Percentiles rank a stretch among this genome's conserved stretches.
Evolutionary conservation across 1,140 invertebrate genomes (phyloP).

Genomic region (Drosophila funebris): DNA sequence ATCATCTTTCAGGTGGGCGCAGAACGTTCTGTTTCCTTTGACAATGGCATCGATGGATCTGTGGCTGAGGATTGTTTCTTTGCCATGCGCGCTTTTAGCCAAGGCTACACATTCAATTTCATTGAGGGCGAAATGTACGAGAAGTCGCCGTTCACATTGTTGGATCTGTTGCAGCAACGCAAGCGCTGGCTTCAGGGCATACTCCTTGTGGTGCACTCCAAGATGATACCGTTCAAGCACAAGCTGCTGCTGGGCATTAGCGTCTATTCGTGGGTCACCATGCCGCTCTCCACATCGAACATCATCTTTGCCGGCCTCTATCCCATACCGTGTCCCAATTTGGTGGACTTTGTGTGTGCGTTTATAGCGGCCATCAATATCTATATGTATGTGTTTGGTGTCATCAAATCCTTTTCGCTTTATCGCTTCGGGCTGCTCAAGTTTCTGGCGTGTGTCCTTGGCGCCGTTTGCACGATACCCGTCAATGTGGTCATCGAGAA

Average conservation of each 20-base stretch:
- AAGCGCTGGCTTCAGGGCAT: conserved; percentile 99
- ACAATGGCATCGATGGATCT: conserved; percentile 97
- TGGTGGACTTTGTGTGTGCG: conserved; percentile 93
- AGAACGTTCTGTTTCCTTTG: conserved; percentile 95
- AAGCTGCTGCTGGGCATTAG: conserved; percentile 94
- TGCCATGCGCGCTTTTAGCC: conserved; percentile 94
- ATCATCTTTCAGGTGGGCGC: conserved; percentile 88
- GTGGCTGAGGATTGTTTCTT: conserved; percentile 99
- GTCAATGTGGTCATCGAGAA: conserved; percentile 97
- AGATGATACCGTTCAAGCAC: conserved; percentile 91
- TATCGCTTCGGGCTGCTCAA: conserved; percentile 92
- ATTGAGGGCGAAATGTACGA: conserved; percentile 99
- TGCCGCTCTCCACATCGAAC: conserved; percentile 96
- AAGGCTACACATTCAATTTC: conserved; percentile 95
- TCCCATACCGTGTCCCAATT: conserved; percentile 93
- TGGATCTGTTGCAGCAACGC: conserved; percentile 97
- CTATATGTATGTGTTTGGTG: conserved; percentile 98
- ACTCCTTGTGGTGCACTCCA: conserved; percentile 95
- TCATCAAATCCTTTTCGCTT: conserved; percentile 96
- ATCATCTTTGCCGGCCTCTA: conserved; percentile 92
- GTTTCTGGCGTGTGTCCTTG: conserved; percentile 92
- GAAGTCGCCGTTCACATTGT: conserved; percentile 97
- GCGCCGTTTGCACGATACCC: conserved; percentile 94
- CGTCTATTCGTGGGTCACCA: conserved; percentile 97
- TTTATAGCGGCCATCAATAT: conserved; percentile 96